Evolutionary conservation across 2,113 vertebrate species (phyloP).

Genomic region (Rhipidura dahli): DNA sequence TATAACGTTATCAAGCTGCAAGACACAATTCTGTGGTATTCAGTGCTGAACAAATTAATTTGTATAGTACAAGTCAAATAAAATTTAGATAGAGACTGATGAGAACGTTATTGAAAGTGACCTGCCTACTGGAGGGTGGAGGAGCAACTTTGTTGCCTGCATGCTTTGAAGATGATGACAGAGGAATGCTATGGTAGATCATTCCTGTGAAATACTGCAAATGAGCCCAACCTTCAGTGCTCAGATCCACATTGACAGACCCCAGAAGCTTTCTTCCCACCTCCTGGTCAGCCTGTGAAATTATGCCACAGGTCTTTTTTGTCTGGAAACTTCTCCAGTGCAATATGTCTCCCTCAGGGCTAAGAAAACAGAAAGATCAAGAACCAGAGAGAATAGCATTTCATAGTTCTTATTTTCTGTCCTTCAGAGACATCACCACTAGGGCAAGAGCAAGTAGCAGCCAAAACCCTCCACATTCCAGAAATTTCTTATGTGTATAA

Average conservation of each 20-base stretch:
- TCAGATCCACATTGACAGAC: background rate
- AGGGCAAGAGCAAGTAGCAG: background rate
- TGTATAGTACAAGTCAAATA: background rate
- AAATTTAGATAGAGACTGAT: background rate
- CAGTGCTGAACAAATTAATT: background rate
- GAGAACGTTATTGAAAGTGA: background rate
- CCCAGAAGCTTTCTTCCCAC: background rate
- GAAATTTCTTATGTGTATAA: background rate
- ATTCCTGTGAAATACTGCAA: background rate
- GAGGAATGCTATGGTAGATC: background rate
- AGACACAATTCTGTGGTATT: background rate
- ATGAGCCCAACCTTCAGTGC: background rate
- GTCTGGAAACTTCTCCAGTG: background rate
- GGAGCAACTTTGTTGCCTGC: background rate
- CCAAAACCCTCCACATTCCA: background rate
- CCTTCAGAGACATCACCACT: background rate
- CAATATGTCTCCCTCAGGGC: background rate
- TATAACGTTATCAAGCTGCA: background rate
- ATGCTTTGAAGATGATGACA: background rate
- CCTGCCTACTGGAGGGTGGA: background rate
- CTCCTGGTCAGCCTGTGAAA: background rate
- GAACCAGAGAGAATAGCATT: background rate
- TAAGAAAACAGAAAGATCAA: background rate
- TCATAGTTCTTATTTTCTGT: background rate
- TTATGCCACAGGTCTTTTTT: background rate